A percentile compares a stretch with the other conserved stretches of the same genome.
These are phyloP conservation scores for Tineola bisselliella DNA, from an alignment of 2,888 invertebrate species.

Conservation along the genomic window DNA sequence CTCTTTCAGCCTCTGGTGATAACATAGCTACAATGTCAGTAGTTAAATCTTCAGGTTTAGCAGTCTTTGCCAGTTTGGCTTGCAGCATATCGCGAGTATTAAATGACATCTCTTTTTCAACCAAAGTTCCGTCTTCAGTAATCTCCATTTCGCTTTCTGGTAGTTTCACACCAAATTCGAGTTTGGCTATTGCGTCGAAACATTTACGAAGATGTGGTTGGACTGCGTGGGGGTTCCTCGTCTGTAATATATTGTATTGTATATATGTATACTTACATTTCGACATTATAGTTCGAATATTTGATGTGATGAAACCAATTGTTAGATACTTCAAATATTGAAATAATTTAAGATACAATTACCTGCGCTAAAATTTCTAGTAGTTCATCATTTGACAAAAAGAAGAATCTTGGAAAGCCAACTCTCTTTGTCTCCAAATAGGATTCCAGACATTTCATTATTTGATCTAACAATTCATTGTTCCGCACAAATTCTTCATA, in stretches of 20 bases:
- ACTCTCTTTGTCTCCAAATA: slow-evolving; percentile 89
- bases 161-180: slow-evolving; percentile 77
- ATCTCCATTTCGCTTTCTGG: slow-evolving; percentile 63
- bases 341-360: no score
- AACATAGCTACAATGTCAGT: slow-evolving; percentile 90
- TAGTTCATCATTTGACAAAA: slow-evolving; percentile 89
- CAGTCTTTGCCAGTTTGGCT: slow-evolving; percentile 46
- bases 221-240: slow-evolving; percentile 87
- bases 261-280: no score
- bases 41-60: slow-evolving; percentile 65
- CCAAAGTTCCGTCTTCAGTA: slow-evolving; percentile 56
- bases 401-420: slow-evolving; percentile 89
- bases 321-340: not conserved
- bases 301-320: not conserved
- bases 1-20: slow-evolving; percentile 88
- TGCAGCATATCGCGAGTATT: slow-evolving; percentile 47
- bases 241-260: slow-evolving; percentile 52
- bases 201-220: slow-evolving; percentile 91
- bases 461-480: slow-evolving; percentile 84
- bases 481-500: slow-evolving; percentile 75
- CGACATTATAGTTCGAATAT: no score
- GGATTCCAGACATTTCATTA: slow-evolving; percentile 89
- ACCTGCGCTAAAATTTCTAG: slow-evolving; percentile 90
- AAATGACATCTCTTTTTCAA: slow-evolving; percentile 55
- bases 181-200: slow-evolving; percentile 82